phyloP scores from a whole-genome alignment of 2,113 vertebrate species.

The Polyodon spathula region DNA sequence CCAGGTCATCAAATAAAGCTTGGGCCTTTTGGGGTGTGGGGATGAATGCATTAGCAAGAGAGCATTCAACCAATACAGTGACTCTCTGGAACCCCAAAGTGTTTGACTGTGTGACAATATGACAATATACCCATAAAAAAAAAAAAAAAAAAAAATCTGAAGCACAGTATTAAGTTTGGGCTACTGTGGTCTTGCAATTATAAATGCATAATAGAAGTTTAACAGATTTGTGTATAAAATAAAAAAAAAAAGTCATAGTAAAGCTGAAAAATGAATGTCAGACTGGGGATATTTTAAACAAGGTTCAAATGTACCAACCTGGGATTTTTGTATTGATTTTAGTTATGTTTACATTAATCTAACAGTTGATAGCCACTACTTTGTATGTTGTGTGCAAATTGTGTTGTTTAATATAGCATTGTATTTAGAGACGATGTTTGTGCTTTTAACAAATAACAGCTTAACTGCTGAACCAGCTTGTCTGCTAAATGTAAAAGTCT shows the following conservation, averaged over 20 bases:
- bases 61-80: background rate
- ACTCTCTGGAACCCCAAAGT: background rate
- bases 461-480: background rate
- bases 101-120: background rate
- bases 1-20: background rate
- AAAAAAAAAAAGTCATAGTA: too few relatives aligned
- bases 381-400: too few relatives aligned
- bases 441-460: background rate
- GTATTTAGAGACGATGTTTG: too few relatives aligned
- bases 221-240: background rate
- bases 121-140: background rate
- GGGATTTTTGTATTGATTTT: too few relatives aligned
- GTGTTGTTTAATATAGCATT: too few relatives aligned
- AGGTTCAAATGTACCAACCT: background rate
- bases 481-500: too few relatives aligned
- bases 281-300: background rate
- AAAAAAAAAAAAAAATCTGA: background rate
- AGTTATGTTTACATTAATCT: too few relatives aligned
- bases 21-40: background rate
- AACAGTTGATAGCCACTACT: too few relatives aligned
- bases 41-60: background rate
- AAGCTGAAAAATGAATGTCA: background rate
- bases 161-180: background rate
- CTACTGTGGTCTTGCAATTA: background rate
- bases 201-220: too few relatives aligned